These are phyloP conservation scores for Drosophila peninsularis DNA, from an alignment of 2,888 invertebrate genomes.

Conservation along the genomic window DNA sequence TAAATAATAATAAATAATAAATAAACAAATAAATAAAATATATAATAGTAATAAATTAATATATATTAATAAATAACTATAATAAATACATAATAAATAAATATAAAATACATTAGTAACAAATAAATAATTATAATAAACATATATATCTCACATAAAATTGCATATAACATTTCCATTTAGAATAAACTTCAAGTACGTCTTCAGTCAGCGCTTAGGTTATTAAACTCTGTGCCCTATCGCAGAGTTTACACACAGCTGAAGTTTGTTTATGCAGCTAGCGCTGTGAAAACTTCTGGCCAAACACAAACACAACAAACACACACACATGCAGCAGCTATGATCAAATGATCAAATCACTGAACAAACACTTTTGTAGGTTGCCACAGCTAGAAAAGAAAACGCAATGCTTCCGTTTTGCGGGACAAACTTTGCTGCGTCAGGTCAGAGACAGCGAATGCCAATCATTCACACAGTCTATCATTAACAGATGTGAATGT, in stretches of 20 bases:
- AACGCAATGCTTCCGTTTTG: constrained; percentile 73
- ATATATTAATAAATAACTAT: too few relatives aligned
- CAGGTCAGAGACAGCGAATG: constrained; percentile 66
- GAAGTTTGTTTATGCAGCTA: constrained; percentile 63
- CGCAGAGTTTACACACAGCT: constrained; percentile 12
- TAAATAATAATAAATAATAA: too few relatives aligned
- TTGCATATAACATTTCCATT: constrained; percentile 1
- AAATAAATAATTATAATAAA: too few relatives aligned
- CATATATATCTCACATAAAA: too few relatives aligned
- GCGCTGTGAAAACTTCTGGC: constrained; percentile 49
- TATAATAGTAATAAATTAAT: too few relatives aligned
- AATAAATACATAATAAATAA: too few relatives aligned
- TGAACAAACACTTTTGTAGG: constrained; percentile 64
- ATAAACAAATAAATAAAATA: too few relatives aligned
- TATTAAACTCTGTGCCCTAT: constrained; percentile 42
- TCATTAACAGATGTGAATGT: constrained; percentile 44
- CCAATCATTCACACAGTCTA: constrained; percentile 68
- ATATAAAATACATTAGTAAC: too few relatives aligned
- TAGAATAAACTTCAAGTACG: background rate
- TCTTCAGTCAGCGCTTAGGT: constrained; percentile 16
- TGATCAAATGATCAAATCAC: constrained; percentile 58
- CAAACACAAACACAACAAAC: constrained; percentile 18
- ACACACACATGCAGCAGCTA: constrained; percentile 1
- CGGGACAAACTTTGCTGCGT: constrained; percentile 62
- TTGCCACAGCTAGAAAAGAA: constrained; percentile 53